Evolutionary conservation across 2,888 invertebrate genomes (phyloP).

Genomic region (Philopedon plagiatum): DNA sequence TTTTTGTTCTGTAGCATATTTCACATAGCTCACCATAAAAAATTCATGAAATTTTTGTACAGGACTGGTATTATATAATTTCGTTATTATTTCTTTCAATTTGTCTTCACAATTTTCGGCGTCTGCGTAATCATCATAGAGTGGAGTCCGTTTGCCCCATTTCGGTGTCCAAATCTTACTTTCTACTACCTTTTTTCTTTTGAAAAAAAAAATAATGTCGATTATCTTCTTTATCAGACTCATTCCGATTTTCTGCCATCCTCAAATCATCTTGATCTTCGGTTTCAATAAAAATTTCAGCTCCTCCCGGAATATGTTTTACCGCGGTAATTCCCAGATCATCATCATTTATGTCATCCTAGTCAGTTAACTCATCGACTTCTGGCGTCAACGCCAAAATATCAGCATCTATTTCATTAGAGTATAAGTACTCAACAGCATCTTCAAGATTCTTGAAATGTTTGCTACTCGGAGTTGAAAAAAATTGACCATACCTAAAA

Average conservation of each 20-base stretch:
- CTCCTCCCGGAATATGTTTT: background rate
- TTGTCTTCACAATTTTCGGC: too few species aligned
- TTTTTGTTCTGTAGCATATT: background rate
- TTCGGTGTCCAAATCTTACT: background rate
- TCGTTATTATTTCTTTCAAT: background rate
- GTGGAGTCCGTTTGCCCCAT: too few species aligned
- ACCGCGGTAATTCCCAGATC: conserved; percentile 32
- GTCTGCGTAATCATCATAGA: too few species aligned
- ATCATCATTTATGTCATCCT: conserved; percentile 39
- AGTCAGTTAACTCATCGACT: conserved; percentile 52
- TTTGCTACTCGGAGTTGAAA: too few species aligned
- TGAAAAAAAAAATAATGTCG: background rate
- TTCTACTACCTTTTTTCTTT: background rate
- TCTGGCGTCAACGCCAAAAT: conserved; percentile 50
- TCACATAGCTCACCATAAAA: too few species aligned
- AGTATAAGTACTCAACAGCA: conserved; percentile 50
- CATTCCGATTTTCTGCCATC: background rate
- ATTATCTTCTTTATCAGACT: background rate
- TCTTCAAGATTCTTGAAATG: conserved; percentile 37
- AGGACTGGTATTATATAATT: background rate
- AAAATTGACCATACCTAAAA: too few species aligned
- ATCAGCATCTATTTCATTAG: conserved; percentile 52
- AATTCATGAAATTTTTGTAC: background rate
- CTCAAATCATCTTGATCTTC: background rate
- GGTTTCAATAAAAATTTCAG: too few species aligned